These are phyloP conservation scores for Scolopax bukidnonensis DNA, from an alignment of 2,797 vertebrate genomes.

Conservation along the genomic window DNA sequence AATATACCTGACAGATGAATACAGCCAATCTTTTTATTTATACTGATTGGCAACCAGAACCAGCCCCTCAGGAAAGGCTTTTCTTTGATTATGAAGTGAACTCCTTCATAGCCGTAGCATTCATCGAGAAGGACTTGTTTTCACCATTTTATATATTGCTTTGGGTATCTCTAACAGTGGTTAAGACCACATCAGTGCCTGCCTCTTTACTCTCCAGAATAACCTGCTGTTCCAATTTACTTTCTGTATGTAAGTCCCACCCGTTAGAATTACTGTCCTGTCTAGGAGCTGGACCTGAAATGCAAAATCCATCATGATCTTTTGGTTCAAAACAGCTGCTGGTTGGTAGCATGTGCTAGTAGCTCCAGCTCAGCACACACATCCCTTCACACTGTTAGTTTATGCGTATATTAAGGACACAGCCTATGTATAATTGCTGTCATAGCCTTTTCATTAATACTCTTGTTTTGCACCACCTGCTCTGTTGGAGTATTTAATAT, in stretches of 20 bases:
- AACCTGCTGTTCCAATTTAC: background rate
- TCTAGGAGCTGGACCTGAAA: background rate
- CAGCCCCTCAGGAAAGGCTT: background rate
- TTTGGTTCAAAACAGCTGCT: background rate
- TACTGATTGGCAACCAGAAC: background rate
- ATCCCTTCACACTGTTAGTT: background rate
- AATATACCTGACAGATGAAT: background rate
- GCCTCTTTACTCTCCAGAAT: background rate
- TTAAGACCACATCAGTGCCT: background rate
- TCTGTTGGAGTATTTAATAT: background rate
- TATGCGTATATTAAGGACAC: background rate
- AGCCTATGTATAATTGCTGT: background rate
- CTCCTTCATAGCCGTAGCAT: background rate
- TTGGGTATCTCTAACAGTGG: background rate
- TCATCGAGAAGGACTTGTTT: background rate
- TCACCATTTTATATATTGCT: background rate
- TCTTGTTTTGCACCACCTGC: background rate
- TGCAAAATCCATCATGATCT: background rate
- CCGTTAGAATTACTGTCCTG: background rate
- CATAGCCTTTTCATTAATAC: background rate
- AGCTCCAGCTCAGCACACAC: background rate
- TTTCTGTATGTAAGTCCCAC: background rate
- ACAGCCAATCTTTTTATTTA: background rate
- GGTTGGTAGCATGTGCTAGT: background rate
- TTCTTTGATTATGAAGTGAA: background rate